phyloP scores from a whole-genome alignment of 1,140 invertebrate species.

The Drosophila elegans region DNA sequence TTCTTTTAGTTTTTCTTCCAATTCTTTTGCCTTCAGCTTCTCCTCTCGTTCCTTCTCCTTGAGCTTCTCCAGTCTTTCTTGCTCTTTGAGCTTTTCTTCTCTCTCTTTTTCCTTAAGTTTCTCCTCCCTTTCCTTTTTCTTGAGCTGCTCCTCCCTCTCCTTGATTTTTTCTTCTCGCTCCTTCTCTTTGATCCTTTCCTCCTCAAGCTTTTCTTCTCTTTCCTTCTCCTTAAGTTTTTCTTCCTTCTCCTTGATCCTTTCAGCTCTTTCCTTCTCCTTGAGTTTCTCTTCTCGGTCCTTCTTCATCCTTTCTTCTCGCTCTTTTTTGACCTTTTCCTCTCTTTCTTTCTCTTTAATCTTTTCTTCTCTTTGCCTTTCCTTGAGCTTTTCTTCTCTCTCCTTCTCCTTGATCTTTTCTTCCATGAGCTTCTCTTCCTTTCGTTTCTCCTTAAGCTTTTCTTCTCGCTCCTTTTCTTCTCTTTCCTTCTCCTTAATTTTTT shows the following conservation, averaged over 20 bases:
- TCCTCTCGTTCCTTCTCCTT: neutral
- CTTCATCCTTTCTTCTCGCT: no score
- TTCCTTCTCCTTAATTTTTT: constrained; percentile 15
- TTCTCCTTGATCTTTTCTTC: constrained; percentile 3
- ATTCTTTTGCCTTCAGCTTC: neutral
- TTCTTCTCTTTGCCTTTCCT: constrained; percentile 1
- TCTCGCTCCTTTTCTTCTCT: constrained; percentile 7
- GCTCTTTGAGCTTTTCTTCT: constrained; percentile 1
- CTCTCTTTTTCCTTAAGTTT: neutral
- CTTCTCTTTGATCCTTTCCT: constrained; percentile 1
- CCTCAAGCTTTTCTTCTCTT: neutral
- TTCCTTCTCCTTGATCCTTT: neutral
- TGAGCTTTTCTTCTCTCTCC: constrained; percentile 4
- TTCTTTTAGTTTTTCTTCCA: neutral
- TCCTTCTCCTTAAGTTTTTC: constrained; percentile 3
- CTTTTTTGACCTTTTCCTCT: neutral
- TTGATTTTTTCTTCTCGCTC: constrained; percentile 10
- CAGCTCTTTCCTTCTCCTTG: neutral
- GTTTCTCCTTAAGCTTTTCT: constrained; percentile 3
- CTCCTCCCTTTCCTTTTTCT: neutral
- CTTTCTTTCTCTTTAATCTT: neutral
- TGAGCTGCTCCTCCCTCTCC: neutral
- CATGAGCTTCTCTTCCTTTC: neutral
- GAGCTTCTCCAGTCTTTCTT: neutral
- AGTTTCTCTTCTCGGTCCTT: constrained; percentile 13